These are phyloP conservation scores for Lagopus leucura DNA, from an alignment of 2,113 vertebrate species.

Conservation along the genomic window DNA sequence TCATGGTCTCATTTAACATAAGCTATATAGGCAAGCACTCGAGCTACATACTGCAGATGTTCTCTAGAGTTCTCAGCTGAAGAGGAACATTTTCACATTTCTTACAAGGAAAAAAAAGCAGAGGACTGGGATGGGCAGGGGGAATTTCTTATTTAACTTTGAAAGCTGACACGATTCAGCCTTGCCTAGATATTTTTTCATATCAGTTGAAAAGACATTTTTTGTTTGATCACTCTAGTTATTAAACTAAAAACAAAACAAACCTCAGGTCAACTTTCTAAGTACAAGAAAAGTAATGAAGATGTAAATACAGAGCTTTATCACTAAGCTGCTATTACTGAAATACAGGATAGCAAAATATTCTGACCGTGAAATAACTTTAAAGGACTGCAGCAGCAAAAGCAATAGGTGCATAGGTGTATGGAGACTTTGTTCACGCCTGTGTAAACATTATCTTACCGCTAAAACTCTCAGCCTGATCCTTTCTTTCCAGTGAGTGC, in stretches of 20 bases:
- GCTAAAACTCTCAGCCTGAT: conserved; percentile 69
- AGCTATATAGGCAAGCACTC: not conserved
- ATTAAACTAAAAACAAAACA: not conserved
- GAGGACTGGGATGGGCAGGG: not conserved
- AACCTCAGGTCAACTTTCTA: not conserved
- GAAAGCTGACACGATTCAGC: not conserved
- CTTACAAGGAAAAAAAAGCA: not conserved
- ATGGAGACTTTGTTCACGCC: not conserved
- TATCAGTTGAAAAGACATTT: not conserved
- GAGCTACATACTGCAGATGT: not conserved
- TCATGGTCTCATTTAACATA: not conserved
- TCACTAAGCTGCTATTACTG: not conserved
- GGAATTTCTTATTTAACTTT: not conserved
- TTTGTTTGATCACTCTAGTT: not conserved
- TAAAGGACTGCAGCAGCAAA: not conserved
- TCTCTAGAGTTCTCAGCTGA: not conserved
- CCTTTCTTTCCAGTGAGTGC: conserved; percentile 77
- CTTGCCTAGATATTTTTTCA: not conserved
- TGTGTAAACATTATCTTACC: conserved; percentile 71
- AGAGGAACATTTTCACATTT: not conserved
- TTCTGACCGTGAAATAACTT: not conserved
- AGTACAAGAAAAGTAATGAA: not conserved
- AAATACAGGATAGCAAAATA: not conserved
- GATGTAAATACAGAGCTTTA: not conserved
- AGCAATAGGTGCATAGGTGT: not conserved